phyloP scores from a whole-genome alignment of 2,113 vertebrate genomes.

The Pungitius pungitius region DNA sequence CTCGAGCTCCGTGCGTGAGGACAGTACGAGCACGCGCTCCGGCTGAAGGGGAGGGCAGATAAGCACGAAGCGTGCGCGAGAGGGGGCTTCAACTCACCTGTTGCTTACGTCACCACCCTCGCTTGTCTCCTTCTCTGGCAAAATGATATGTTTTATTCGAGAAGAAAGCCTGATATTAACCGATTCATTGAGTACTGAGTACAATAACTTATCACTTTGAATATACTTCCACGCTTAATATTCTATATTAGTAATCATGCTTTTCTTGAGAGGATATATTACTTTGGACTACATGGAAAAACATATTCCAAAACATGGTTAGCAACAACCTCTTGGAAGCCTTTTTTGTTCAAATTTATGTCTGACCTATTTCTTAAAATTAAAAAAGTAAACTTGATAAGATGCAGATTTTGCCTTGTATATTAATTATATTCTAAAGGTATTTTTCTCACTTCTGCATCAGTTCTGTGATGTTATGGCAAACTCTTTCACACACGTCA shows the following conservation, averaged over 20 bases:
- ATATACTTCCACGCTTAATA: neutral
- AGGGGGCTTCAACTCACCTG: conserved; percentile 51
- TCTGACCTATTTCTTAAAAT: no score
- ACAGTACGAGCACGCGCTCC: conserved; percentile 26
- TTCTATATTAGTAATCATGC: neutral
- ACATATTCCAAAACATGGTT: neutral
- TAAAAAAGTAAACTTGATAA: no score
- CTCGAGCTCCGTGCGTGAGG: neutral
- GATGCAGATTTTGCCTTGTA: no score
- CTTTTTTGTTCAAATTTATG: neutral
- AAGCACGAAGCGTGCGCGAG: conserved; percentile 32
- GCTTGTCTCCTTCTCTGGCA: neutral
- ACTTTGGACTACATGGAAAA: neutral
- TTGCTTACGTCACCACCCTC: conserved; percentile 53
- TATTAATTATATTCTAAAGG: no score
- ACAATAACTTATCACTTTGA: neutral
- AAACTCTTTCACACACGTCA: no score
- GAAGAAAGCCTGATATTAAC: neutral
- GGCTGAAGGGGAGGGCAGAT: neutral
- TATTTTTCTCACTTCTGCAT: no score
- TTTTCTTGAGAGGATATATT: neutral
- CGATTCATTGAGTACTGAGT: neutral
- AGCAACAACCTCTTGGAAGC: neutral
- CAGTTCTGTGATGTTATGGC: no score
- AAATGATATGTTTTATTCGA: no score